Evolutionary conservation across 2,113 vertebrate species (phyloP).

Genomic region (Dromas ardeola): DNA sequence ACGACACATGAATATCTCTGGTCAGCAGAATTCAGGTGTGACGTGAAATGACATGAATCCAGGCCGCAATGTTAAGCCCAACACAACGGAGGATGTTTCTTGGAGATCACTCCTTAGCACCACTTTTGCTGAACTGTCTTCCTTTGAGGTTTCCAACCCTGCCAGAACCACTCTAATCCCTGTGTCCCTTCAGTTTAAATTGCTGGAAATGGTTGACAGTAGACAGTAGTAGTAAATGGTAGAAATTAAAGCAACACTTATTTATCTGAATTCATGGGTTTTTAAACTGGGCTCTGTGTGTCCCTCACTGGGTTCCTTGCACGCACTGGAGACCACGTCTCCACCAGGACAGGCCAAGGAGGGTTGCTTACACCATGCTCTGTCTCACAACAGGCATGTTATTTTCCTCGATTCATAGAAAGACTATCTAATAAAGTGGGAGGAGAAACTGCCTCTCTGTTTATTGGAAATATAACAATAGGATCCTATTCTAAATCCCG

Average conservation of each 20-base stretch:
- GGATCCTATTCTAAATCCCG: neutral
- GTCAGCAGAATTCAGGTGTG: neutral
- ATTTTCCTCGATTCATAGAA: neutral
- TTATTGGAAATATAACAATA: conserved; percentile 6
- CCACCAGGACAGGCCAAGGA: neutral
- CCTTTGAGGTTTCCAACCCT: neutral
- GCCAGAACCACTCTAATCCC: neutral
- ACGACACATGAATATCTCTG: neutral
- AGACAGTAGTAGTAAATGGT: no score
- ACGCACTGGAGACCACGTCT: neutral
- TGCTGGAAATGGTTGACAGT: neutral
- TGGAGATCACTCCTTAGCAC: neutral
- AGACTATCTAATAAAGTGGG: neutral
- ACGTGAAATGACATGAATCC: neutral
- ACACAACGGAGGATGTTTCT: neutral
- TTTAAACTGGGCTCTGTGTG: neutral
- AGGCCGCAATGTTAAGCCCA: neutral
- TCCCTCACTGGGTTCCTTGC: neutral
- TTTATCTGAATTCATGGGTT: neutral
- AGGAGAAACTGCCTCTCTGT: conserved; percentile 43
- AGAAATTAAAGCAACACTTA: neutral
- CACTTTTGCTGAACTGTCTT: neutral
- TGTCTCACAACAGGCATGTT: neutral
- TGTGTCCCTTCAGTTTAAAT: neutral
- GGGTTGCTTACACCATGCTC: neutral